Base-by-base conservation (phyloP, 2,113 vertebrate species). In the Pardalotus punctatus region DNA sequence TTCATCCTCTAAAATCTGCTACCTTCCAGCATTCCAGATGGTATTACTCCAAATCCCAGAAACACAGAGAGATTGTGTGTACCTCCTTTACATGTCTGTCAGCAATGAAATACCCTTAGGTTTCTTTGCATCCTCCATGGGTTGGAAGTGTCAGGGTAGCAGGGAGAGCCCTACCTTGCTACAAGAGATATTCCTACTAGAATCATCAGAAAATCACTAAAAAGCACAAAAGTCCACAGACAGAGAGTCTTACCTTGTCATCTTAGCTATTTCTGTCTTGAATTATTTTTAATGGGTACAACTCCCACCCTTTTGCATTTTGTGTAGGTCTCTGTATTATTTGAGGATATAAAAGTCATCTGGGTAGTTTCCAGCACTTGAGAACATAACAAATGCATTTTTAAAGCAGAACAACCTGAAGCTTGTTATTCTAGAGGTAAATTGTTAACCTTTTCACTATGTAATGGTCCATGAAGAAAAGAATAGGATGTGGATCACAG, bases 391-490 rank as follows among this genome's bases (percentile, higher is more conserved):
- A 96, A 88, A 94, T 29, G 25, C n/a, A 90, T 88, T 88, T 95
- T 91, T 80, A 94, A 92, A 92, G 86, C 20, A 71, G 65, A 85
- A 54, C 14, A 71, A 94, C 53, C 40, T 66, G 14, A 86, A 94
- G 61, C 82, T 90, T 90, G 70, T 80, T 96, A 74, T 88, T 86
- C 11, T 43, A 66, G 36, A 94, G n/a, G 71, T 51, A 95, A 91
- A 94, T 89, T 86, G 62, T 84, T 91, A 94, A 83, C 85, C 74
- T 90, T 94, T 87, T 88, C 76, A 62, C 50, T 85, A 21, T 28
- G 29, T 66, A 91, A 84, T 71, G 61, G 54, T 66, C 72, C 56
- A 29, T 27, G 29, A 87, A 81, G 47, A 90, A 84, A 84, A 95
- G n/a, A 83, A 72, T 5, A 81, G 24, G n/a, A 85, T 58, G 45